A percentile compares a stretch with the other conserved stretches of the same genome.
Evolutionary conservation across 2,113 vertebrate genomes (phyloP).

Genomic region (Psittacus erithacus): DNA sequence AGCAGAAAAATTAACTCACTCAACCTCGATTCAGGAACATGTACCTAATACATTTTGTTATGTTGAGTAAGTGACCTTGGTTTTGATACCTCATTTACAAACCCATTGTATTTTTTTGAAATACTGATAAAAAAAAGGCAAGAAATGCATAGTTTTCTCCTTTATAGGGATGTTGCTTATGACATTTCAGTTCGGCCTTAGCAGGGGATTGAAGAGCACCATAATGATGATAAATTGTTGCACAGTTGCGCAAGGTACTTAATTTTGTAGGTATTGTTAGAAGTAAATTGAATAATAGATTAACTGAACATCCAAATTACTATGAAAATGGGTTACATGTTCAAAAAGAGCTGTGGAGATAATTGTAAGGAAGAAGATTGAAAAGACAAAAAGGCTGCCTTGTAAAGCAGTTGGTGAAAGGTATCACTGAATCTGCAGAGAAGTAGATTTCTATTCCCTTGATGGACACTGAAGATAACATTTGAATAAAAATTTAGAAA

Average conservation of each 20-base stretch:
- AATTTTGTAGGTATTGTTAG: conserved; percentile 32
- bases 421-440: neutral
- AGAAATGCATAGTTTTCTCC: neutral
- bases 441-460: neutral
- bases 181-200: neutral
- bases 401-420: neutral
- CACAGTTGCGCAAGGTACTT: neutral
- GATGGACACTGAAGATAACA: neutral
- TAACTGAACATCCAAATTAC: conserved; percentile 26
- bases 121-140: neutral
- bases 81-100: neutral
- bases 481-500: neutral
- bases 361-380: conserved; percentile 8
- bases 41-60: neutral
- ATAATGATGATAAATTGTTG: conserved; percentile 28
- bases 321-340: neutral
- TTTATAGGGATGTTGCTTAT: neutral
- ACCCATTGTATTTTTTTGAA: neutral
- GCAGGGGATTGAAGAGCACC: neutral
- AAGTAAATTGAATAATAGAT: conserved; percentile 36
- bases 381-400: neutral
- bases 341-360: neutral
- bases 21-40: neutral
- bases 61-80: neutral
- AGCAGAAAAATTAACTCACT: neutral